A percentile compares a stretch with the other conserved stretches of the same genome.
Evolutionary conservation across 1,140 invertebrate species (phyloP).

Genomic region (Neoseiulus cucumeris): DNA sequence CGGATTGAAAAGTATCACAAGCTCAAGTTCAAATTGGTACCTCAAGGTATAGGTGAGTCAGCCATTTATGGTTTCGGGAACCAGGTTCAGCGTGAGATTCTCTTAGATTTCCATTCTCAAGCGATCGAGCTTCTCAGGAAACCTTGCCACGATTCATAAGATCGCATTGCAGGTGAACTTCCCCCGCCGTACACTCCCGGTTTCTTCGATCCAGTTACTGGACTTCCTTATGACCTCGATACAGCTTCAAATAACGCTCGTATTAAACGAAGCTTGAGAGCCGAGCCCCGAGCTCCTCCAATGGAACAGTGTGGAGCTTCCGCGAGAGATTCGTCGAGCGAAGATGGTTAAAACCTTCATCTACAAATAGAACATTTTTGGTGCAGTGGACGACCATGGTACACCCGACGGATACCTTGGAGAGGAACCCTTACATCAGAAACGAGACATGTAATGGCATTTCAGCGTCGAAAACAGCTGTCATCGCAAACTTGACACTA

Average conservation of each 20-base stretch:
- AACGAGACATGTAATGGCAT: no score
- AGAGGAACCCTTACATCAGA: no score
- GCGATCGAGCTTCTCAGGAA: no score
- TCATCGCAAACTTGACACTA: no score
- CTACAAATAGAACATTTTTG: no score
- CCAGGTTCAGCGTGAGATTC: neutral
- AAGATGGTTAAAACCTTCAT: no score
- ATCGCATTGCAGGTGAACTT: conserved; percentile 19
- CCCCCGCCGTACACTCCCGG: conserved; percentile 19
- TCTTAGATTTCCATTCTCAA: neutral
- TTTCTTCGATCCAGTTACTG: conserved; percentile 17
- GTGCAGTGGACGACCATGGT: no score
- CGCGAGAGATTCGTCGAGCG: no score
- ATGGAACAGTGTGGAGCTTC: no score
- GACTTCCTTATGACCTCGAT: conserved; percentile 14
- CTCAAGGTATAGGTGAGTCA: conserved; percentile 16
- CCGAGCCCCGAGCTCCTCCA: neutral
- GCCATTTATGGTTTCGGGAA: neutral
- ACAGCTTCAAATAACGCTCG: neutral
- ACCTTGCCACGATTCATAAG: no score
- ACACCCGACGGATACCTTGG: no score
- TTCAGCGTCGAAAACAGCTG: no score
- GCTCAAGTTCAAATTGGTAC: conserved; percentile 16
- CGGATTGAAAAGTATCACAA: conserved; percentile 23
- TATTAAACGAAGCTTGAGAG: neutral